A percentile compares a stretch with the other conserved stretches of the same genome.
phyloP scores from a whole-genome alignment of 2,797 vertebrate species.

The Propithecus perrieri region DNA sequence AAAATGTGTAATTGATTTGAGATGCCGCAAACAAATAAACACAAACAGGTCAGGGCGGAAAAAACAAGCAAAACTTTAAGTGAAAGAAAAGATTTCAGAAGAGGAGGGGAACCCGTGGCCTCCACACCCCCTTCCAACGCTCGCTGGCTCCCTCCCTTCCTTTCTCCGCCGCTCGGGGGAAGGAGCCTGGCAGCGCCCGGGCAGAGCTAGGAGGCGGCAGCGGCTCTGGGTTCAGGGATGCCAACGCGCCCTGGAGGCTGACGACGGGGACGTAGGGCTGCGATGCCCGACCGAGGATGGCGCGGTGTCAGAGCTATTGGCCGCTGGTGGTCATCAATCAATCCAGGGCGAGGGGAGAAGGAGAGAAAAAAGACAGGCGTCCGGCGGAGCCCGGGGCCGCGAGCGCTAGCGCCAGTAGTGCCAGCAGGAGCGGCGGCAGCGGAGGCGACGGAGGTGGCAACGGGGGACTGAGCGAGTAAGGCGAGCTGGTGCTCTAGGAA shows the following conservation, averaged over 20 bases:
- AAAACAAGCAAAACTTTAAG: slow-evolving; percentile 71
- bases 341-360: slow-evolving; percentile 66
- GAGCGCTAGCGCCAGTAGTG: slow-evolving; percentile 51
- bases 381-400: slow-evolving; percentile 60
- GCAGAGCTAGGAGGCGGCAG: neutral
- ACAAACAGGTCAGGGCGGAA: slow-evolving; percentile 40
- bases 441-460: slow-evolving; percentile 53
- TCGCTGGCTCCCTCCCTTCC: neutral
- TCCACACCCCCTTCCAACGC: slow-evolving; percentile 6
- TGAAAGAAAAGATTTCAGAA: slow-evolving; percentile 47
- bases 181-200: slow-evolving; percentile 21
- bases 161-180: neutral
- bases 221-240: slow-evolving; percentile 51
- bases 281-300: slow-evolving; percentile 85
- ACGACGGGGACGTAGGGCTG: slow-evolving; percentile 74
- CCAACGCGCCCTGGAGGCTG: slow-evolving; percentile 70
- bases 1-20: slow-evolving; percentile 64
- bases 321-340: slow-evolving; percentile 86
- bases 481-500: slow-evolving; percentile 59
- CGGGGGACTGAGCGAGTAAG: slow-evolving; percentile 54
- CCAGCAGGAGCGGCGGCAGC: slow-evolving; percentile 38
- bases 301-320: slow-evolving; percentile 86
- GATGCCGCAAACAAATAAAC: slow-evolving; percentile 31
- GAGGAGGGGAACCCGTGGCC: neutral
- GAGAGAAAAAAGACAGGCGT: slow-evolving; percentile 79